Evolutionary conservation across 2,797 vertebrate species (phyloP).

Genomic region (Apogon hyalosoma): DNA sequence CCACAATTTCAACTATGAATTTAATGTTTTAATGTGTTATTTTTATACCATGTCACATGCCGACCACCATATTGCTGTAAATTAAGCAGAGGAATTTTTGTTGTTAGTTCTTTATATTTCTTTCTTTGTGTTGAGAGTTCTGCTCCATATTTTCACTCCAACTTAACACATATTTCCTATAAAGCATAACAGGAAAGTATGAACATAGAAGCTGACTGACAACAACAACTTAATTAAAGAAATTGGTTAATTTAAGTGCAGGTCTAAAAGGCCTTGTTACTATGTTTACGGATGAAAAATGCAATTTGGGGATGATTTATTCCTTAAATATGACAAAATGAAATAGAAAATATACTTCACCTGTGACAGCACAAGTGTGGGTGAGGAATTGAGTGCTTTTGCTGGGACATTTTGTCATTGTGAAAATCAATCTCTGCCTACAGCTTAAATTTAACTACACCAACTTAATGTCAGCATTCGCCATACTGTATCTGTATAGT

Average conservation of each 20-base stretch:
- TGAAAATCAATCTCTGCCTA: conserved; percentile 32
- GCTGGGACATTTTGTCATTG: conserved; percentile 35
- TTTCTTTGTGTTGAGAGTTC: background rate
- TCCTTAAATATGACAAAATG: conserved; percentile 4
- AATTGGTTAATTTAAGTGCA: too few species aligned
- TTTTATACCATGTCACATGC: conserved; percentile 4
- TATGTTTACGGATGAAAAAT: conserved; percentile 21
- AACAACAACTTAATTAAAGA: too few species aligned
- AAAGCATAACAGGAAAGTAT: too few species aligned
- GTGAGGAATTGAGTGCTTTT: conserved; percentile 1
- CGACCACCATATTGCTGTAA: background rate
- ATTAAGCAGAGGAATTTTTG: background rate
- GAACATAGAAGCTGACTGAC: too few species aligned
- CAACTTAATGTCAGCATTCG: conserved; percentile 47
- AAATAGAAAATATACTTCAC: conserved; percentile 11
- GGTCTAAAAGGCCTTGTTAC: background rate
- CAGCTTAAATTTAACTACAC: conserved; percentile 40
- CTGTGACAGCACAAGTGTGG: conserved; percentile 5
- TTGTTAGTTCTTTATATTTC: background rate
- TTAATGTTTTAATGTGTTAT: conserved; percentile 6
- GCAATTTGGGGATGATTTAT: conserved; percentile 13
- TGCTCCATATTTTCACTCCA: background rate
- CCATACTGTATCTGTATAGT: conserved; percentile 22
- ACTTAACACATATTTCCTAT: too few species aligned
- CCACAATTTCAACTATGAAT: conserved; percentile 17